phyloP scores from a whole-genome alignment of 2,888 invertebrate genomes.

The Polyommatus iphigenia region DNA sequence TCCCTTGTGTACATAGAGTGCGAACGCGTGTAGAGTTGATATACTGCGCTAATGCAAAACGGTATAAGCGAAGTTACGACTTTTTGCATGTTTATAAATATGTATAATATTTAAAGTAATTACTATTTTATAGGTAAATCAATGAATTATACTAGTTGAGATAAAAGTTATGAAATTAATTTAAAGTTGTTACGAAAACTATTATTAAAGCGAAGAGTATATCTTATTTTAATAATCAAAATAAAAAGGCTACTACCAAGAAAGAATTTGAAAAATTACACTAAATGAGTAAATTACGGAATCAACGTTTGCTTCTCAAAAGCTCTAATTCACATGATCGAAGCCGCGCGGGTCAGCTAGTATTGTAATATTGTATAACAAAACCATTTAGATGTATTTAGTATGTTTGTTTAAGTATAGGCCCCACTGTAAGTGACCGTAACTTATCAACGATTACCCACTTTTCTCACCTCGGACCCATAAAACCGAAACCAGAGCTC shows the following conservation, averaged over 20 bases:
- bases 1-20: constrained; percentile 59
- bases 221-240: no score
- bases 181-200: no score
- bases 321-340: not conserved
- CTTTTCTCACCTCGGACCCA: not conserved
- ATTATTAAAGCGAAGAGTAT: no score
- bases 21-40: constrained; percentile 66
- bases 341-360: no score
- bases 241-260: no score
- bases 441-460: constrained; percentile 17
- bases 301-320: not conserved
- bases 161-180: no score
- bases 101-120: no score
- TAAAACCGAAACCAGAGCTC: constrained; percentile 22
- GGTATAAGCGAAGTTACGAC: not conserved
- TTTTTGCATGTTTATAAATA: not conserved
- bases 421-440: not conserved
- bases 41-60: constrained; percentile 42
- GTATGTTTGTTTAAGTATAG: not conserved
- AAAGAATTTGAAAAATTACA: no score
- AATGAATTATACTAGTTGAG: no score
- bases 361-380: not conserved
- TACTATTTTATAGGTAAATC: no score
- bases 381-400: not conserved
- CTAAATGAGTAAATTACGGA: not conserved